Evolutionary conservation across 1,140 invertebrate genomes (phyloP).

Genomic region (Agrypnia vestita): DNA sequence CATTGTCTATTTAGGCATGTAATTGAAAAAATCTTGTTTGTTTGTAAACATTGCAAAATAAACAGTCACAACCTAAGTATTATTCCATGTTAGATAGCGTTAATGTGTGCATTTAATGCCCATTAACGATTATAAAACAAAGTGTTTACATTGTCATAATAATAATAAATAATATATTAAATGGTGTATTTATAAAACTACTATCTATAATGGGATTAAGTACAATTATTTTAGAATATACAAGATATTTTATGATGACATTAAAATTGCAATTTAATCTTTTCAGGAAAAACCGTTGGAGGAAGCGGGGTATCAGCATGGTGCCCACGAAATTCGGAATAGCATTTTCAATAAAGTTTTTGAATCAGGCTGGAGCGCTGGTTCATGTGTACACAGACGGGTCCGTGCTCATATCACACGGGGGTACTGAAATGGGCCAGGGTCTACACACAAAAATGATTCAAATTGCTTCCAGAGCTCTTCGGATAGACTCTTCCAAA

Average conservation of each 20-base stretch:
- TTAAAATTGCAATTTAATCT: not conserved
- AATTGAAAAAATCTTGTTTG: too few species aligned
- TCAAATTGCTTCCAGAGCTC: constrained; percentile 84
- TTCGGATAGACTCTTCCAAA: constrained; percentile 82
- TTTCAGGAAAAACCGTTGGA: constrained; percentile 83
- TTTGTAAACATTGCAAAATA: too few species aligned
- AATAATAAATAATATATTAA: not conserved
- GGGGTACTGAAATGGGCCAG: constrained; percentile 97
- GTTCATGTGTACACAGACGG: constrained; percentile 94
- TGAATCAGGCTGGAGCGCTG: constrained; percentile 93
- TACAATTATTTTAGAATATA: not conserved
- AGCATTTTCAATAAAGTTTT: constrained; percentile 83
- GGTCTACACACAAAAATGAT: constrained; percentile 97
- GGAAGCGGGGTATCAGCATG: constrained; percentile 89
- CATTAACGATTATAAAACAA: too few species aligned
- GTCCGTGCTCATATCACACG: constrained; percentile 92
- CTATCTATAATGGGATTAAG: not conserved
- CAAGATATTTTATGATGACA: not conserved
- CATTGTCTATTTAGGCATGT: too few species aligned
- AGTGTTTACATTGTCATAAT: too few species aligned
- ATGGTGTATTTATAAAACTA: not conserved
- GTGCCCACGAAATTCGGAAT: constrained; percentile 95
- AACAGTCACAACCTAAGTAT: too few species aligned
- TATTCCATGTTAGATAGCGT: too few species aligned
- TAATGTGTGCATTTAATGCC: too few species aligned